Conservation (phyloP, 2,113 vertebrate genomes). For the Pollachius pollachius region DNA sequence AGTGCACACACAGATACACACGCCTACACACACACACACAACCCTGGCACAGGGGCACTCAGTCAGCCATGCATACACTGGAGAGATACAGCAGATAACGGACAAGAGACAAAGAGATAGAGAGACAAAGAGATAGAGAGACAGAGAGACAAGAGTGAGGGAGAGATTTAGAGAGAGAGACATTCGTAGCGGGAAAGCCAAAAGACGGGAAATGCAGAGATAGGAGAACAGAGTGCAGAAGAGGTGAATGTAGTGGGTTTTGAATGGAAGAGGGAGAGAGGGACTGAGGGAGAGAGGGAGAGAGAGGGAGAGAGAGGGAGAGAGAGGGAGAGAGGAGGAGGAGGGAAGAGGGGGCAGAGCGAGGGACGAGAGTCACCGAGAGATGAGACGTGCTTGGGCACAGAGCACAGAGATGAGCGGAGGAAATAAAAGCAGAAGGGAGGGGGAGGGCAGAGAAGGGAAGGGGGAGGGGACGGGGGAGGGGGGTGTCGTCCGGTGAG, state of each 20-base stretch:
- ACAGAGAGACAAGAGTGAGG: no score
- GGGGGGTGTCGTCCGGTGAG: no score
- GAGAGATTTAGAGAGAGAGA: no score
- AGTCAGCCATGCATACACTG: conserved; percentile 5
- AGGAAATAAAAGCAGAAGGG: background rate
- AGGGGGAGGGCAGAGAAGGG: background rate
- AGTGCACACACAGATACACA: conserved; percentile 9
- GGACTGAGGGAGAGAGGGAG: background rate
- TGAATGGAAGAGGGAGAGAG: background rate
- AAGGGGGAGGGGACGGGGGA: no score
- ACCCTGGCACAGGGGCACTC: background rate
- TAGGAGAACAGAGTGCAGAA: no score
- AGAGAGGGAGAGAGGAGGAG: background rate
- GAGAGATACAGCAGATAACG: background rate
- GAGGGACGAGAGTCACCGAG: no score
- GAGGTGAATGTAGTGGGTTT: no score
- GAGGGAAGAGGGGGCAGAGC: background rate
- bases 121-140: no score
- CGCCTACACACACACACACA: no score
- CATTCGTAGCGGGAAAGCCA: background rate
- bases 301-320: background rate
- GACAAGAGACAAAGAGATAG: background rate
- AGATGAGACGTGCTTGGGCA: no score
- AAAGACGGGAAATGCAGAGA: background rate
- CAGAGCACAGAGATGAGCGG: background rate